Base-by-base conservation (phyloP, 2,797 vertebrate species). In the Neosilurus hyrtlii region DNA sequence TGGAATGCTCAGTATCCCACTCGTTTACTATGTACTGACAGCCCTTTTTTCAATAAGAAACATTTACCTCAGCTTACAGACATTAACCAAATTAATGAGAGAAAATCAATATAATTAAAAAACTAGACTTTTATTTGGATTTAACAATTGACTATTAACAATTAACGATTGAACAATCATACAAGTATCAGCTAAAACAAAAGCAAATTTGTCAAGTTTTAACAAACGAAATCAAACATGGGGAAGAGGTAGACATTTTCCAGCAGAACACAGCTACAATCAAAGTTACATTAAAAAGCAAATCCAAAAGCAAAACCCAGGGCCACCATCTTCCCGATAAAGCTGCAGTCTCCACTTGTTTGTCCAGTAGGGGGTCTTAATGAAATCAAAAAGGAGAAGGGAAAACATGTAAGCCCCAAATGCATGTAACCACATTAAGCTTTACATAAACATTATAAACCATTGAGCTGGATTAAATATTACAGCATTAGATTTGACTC, bases 321-420 rank as follows among this genome's bases (percentile, higher is more conserved):
- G 85, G 89, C 88, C 93, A 93, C 92, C 95, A 97, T 98, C 97
- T 96, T 98, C 96, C 89, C 92, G 95, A 96, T 93, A 94, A 95
- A 96, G 91, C 95, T 94, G 96, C 88, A 91, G 94, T 94, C 90
- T 97, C 94, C 96, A 94, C 93, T 94, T 95, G 95, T 96, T 94
- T 91, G 93, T 95, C 94, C 93, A 92, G 94, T 95, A 91, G 94
- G 93, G 67, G 89, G 93, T 96, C 98, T 99, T 94, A 85, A 97
- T 96, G 92, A 94, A 96, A 96, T 96, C 92, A 94, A 94, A 91
- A 92, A 93, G 94, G 95, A 94, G 94, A 95, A 94, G 95, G 94
- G 95, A 94, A 94, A 92, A 93, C 88, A 96, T 95, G 95, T 97
- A 96, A 95, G 95, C 91, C 91, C 92, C 91, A 90, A 92, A 72